These are phyloP conservation scores for Arge pagana DNA, from an alignment of 2,888 invertebrate species.

Conservation along the genomic window DNA sequence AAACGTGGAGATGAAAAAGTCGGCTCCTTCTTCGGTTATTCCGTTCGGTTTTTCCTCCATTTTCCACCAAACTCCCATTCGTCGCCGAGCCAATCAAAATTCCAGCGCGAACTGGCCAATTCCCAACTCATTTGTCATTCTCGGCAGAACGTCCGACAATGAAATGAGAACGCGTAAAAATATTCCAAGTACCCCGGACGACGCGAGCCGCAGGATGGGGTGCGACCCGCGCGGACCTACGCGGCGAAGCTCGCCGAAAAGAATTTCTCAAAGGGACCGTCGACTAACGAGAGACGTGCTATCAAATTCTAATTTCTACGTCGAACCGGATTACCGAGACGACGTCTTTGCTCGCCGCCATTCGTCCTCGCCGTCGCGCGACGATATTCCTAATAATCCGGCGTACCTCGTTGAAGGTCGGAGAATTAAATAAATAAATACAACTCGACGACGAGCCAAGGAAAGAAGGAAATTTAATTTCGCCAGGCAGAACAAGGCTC, in stretches of 20 bases:
- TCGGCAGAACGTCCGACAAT: conserved; percentile 1
- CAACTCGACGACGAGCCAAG: no score
- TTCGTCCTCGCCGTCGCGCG: no score
- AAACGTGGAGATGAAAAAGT: conserved; percentile 3
- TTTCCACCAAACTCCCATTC: background rate
- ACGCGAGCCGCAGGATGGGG: background rate
- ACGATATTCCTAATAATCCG: no score
- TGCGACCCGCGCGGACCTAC: background rate
- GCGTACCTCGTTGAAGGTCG: no score
- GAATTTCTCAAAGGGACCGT: conserved; percentile 15
- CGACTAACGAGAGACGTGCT: conserved; percentile 35
- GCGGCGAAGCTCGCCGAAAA: conserved; percentile 1
- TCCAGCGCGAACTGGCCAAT: conserved; percentile 13
- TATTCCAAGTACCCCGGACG: conserved; percentile 38
- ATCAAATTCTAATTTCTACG: conserved; percentile 36
- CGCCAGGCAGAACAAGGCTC: no score
- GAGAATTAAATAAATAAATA: no score
- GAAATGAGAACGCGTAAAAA: conserved; percentile 19
- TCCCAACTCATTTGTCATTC: conserved; percentile 20
- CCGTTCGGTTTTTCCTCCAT: background rate
- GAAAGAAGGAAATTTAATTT: no score
- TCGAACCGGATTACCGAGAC: conserved; percentile 33
- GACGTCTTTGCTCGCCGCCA: background rate
- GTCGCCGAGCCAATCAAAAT: conserved; percentile 6
- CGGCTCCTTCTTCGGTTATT: no score